Evolutionary conservation across 2,797 vertebrate species (phyloP), one percentile per base, ranked within the genome.

Genomic region (Sylvia borin): DNA sequence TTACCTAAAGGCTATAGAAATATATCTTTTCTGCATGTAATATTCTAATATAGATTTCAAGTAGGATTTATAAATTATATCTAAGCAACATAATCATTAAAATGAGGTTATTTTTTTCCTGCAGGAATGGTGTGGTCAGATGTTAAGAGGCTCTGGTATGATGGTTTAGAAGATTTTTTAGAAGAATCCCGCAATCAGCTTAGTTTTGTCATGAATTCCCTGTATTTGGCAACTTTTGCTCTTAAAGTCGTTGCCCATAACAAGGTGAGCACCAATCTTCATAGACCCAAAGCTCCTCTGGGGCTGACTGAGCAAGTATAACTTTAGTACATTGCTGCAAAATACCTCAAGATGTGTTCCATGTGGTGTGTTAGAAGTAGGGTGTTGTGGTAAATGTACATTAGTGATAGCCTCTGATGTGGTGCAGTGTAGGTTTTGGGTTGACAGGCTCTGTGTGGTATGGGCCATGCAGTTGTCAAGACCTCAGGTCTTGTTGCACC

Each of bases 81-180:
- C 3, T 47, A 68, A 74, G 42, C 70, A 77, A 70, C 13, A 21
- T 38, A 31, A 18, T 50, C 2, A 45, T 70, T 84, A 38, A 74
- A 84, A 75, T 29, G 3, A 11, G 2, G 5, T 57, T 79, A 27
- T 43, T 13, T 48, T 50, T n/a, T 47, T 10, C 68, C 93, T 96
- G 83, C 84, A 99, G 99, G 99, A 80, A 99, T 99, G 99, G 99
- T 99, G 97, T 99, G 99, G 99, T 99, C 99, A 40, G 99, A 99
- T 90, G 99, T 99, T 97, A 99, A 99, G 97, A 98, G 99, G 48
- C 98, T 99, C 62, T 99, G 99, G 99, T 99, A 99, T 95, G 98
- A 99, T 82, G 99, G 99, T 13, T 97, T 99, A 96, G 99, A 99
- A 97, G 99, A 99, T 96, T 99, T 99, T 90, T 96, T 99, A 97